Percentiles rank a stretch among this genome's conserved stretches.
These are phyloP conservation scores for rabbit (Oryctolagus cuniculus) DNA, from an alignment of 2,113 vertebrate genomes.

Conservation along the genomic window mOryCun1.1 NC_091434.1:172939501-172940000, in stretches of 20 bases:
- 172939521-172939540: not conserved
- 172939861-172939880: not conserved
- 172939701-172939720: not conserved
- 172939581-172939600: not conserved
- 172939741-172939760: not conserved
- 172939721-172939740: not conserved
- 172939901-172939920: not conserved
- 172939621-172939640: not conserved
- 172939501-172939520: not conserved
- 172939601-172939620: not conserved
- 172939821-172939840: not conserved
- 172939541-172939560: not conserved
- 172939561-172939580: not conserved
- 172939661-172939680: not conserved
- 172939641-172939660: not conserved
- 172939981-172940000: not conserved
- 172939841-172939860: not conserved
- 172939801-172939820: not conserved
- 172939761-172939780: not conserved
- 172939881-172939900: not conserved
- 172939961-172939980: conserved; percentile 4
- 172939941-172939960: not conserved
- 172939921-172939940: not conserved
- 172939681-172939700: not conserved
- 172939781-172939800: not conserved